These are phyloP conservation scores for Rhea americana DNA, from an alignment of 2,113 vertebrate species.

Conservation along the genomic window DNA sequence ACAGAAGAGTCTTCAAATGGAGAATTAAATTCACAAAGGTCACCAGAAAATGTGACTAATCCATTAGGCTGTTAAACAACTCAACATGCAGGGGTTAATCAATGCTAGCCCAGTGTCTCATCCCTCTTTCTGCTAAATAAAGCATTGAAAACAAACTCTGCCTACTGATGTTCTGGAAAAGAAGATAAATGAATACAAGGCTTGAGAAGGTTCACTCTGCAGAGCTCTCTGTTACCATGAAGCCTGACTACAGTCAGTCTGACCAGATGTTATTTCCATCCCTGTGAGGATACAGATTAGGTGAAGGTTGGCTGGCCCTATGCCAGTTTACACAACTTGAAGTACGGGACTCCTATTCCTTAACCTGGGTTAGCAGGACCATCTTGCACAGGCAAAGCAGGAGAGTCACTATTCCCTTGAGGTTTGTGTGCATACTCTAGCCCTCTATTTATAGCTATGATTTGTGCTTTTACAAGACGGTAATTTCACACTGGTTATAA, in stretches of 20 bases:
- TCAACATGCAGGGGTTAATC: constrained; percentile 70
- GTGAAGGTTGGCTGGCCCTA: neutral
- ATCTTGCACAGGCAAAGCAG: neutral
- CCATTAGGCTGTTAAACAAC: constrained; percentile 65
- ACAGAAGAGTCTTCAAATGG: neutral
- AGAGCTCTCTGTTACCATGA: neutral
- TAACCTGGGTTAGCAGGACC: neutral
- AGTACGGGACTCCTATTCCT: neutral
- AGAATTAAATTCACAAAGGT: constrained; percentile 54
- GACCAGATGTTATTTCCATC: constrained; percentile 48
- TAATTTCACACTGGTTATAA: constrained; percentile 37
- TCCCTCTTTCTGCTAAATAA: constrained; percentile 41
- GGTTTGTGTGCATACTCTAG: neutral
- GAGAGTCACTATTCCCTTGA: neutral
- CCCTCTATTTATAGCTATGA: constrained; percentile 50
- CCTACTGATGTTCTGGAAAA: constrained; percentile 35
- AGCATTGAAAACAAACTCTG: constrained; percentile 33
- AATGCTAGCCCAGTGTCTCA: constrained; percentile 47
- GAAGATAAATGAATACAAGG: constrained; percentile 34
- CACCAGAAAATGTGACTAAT: constrained; percentile 51
- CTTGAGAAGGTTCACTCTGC: constrained; percentile 34
- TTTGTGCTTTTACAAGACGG: neutral
- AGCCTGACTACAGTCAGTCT: neutral
- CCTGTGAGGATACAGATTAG: neutral
- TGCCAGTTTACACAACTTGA: neutral